Evolutionary conservation across 2,113 vertebrate species (phyloP).

Genomic region (Hipposideros armiger): DNA sequence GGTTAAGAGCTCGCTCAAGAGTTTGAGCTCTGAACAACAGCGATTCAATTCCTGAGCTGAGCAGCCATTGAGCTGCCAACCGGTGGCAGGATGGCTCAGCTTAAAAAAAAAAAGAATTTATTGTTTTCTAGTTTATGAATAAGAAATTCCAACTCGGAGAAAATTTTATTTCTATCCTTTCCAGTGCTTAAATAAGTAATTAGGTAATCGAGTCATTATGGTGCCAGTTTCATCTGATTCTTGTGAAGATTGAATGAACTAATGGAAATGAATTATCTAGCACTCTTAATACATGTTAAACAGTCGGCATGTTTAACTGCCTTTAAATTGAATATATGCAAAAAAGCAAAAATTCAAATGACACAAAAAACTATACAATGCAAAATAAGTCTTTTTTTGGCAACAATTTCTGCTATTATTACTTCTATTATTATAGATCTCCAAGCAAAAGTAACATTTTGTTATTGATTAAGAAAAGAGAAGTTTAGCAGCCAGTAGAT

Average conservation of each 20-base stretch:
- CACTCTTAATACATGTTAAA: background rate
- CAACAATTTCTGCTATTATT: background rate
- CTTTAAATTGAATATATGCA: background rate
- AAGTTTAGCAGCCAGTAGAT: background rate
- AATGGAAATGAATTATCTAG: constrained; percentile 38
- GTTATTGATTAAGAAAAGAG: background rate
- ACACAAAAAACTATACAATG: background rate
- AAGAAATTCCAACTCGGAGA: background rate
- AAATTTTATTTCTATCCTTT: constrained; percentile 28
- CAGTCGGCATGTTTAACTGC: constrained; percentile 7
- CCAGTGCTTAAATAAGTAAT: constrained; percentile 7
- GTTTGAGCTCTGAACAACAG: too few relatives aligned
- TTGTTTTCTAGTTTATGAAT: constrained; percentile 22
- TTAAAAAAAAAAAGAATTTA: background rate
- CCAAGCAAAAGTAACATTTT: constrained; percentile 57
- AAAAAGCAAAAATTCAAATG: constrained; percentile 30
- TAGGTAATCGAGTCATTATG: background rate
- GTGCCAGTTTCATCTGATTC: background rate
- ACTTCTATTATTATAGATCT: background rate
- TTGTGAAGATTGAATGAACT: constrained; percentile 15
- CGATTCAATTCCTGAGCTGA: too few relatives aligned
- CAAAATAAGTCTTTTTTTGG: background rate
- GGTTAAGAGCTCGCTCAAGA: too few relatives aligned
- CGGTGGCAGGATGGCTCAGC: too few relatives aligned
- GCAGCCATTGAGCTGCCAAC: too few relatives aligned